Evolutionary conservation across 2,797 vertebrate genomes (phyloP), one percentile per base, ranked within the genome.

Genomic region (Protosalanx chinensis): DNA sequence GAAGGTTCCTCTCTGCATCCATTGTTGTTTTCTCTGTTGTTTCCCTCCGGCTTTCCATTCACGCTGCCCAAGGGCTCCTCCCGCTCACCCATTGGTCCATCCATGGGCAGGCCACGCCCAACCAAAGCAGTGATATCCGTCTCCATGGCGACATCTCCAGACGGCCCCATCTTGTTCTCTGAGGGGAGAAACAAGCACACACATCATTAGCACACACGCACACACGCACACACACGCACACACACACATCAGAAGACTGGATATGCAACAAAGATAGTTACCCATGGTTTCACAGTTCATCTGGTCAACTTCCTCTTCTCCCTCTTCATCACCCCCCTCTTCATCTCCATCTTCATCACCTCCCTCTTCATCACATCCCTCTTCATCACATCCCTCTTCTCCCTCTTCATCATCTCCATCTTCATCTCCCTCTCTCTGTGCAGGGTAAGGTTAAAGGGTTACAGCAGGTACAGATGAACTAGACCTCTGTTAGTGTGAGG

Each of bases 21-120:
- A 3, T 90, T 91, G 4, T 87, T 87, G 18, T 88, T 90, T 78
- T 93, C 92, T 82, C 91, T 88, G 83, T 92, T 84, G 2, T 88
- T 86, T 0, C 78, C 80, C 83, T 91, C 89, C 13, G 71, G 59
- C 1, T 91, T 81, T 16, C 90, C 90, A 30, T 95, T 95, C 69
- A 94, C 58, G 5, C 82, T 68, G 37, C 82, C 80, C 32, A 80
- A 73, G 0, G 83, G 74, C 33, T 90, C 88, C 18, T 82, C 81
- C 41, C 68, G 71, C 10, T 82, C 71, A 0, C 61, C 13, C 57
- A 41, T 41, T 12, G 51, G 72, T 29, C 90, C 88, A 2, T 68
- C 84, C 33, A 73, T 62, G 18, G 80, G 73, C 68, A 82, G 49
- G 41, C 56, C 70, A 27, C 68, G 65, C 53, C 81, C 82, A 5